These are phyloP conservation scores for Gymnothorax reevesii DNA, from an alignment of 2,797 vertebrate species.

Conservation along the genomic window DNA sequence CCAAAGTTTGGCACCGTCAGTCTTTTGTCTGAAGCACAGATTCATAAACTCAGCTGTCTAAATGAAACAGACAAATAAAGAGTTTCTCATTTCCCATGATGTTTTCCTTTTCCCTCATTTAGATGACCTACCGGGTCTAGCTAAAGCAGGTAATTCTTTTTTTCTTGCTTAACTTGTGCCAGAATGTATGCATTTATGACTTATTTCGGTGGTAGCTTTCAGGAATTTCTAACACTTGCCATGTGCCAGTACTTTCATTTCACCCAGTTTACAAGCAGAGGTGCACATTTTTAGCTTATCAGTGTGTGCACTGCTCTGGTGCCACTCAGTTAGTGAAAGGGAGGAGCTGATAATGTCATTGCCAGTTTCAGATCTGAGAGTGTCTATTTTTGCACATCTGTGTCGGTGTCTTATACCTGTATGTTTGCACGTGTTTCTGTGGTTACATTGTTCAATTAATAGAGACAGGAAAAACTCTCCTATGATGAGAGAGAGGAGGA, in stretches of 20 bases:
- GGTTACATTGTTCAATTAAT: conserved; percentile 14
- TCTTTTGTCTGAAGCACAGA: too few species aligned
- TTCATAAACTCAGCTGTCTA: too few species aligned
- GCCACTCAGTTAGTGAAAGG: neutral
- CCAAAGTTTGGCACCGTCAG: too few species aligned
- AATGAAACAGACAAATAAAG: too few species aligned
- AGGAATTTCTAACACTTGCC: conserved; percentile 14
- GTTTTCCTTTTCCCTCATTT: too few species aligned
- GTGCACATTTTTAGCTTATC: neutral
- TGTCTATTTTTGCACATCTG: neutral
- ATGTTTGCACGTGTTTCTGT: conserved; percentile 1
- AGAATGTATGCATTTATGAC: neutral
- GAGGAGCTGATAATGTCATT: conserved; percentile 11
- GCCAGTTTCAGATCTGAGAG: neutral
- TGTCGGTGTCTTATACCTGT: neutral
- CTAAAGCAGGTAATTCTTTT: too few species aligned
- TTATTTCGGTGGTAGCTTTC: conserved; percentile 1
- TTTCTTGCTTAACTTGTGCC: neutral
- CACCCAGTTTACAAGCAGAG: neutral
- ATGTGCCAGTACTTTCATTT: neutral
- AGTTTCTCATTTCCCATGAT: too few species aligned
- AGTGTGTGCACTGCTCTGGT: neutral
- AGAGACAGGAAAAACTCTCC: conserved; percentile 7
- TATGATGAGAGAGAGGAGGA: neutral
- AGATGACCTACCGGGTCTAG: too few species aligned